Base-by-base conservation (phyloP, 2,888 invertebrate species). In the Erebia epiphron region DNA sequence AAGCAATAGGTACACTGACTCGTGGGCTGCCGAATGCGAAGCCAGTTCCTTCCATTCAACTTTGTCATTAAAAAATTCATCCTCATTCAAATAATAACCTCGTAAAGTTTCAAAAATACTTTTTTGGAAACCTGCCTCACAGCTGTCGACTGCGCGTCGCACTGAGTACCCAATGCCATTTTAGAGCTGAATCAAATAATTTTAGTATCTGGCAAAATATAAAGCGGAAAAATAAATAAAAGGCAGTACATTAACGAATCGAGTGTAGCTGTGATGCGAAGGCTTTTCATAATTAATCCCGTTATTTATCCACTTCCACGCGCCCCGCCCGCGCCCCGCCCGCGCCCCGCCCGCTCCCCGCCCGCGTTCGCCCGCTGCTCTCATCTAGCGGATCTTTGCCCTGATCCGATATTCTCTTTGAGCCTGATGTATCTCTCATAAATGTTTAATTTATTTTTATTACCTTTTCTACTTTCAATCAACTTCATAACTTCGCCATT, bases 281-380 rank as follows among this genome's bases (percentile, higher is more conserved):
- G 26, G 26, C 26, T 21, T 57, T 57, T 57, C 56, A 57, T 57
- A 57, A 57, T 57, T 57, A 21, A 57, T 57, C 56, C 56, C 7
- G 56, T 26, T 57, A 57, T 57, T 57, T 57, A 14, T 57, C 13
- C 56, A 11, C 56, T 21, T 7, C 21, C 16, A n/a, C n/a, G n/a
- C n/a, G n/a, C 16, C 9, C 52, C 0, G 5, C 56, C 56, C 13
- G 8, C 52, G 11, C 56, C 16, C 16, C 16, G 1, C 16, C 43
- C 9, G 16, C 2, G 21, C 10, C 1, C 43, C 2, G 13, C 13
- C 21, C 18, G 54, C 16, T 3, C 21, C 1, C 43, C 9, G 9
- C 43, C 43, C 9, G 21, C 21, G 1, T 2, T 1, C 21, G 18
- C 9, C 18, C 21, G 52, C 8, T 16, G 16, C 52, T 13, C 7